Evolutionary conservation across 2,888 invertebrate genomes (phyloP).

Genomic region (Diarsia brunnea): DNA sequence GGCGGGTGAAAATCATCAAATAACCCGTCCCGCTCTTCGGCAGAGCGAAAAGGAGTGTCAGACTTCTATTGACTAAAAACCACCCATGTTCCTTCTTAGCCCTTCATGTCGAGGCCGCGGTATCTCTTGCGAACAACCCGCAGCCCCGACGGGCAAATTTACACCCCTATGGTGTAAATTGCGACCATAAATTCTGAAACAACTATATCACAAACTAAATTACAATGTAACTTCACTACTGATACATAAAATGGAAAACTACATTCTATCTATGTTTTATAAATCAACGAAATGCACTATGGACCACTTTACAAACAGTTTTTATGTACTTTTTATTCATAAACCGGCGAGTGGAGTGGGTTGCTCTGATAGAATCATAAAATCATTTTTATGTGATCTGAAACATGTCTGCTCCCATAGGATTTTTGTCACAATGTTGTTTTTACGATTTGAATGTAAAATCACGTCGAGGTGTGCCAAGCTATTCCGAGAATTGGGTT

Average conservation of each 20-base stretch:
- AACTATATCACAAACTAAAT: constrained; percentile 28
- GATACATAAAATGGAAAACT: constrained; percentile 43
- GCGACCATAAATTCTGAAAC: background rate
- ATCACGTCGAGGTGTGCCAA: constrained; percentile 69
- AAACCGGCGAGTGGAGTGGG: constrained; percentile 81
- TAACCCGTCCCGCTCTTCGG: no score
- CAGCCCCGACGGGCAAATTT: no score
- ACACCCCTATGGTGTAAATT: background rate
- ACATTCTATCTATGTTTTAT: constrained; percentile 40
- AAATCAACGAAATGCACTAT: constrained; percentile 59
- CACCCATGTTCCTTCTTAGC: no score
- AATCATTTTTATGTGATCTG: constrained; percentile 87
- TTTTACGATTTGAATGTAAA: constrained; percentile 77
- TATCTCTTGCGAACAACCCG: no score
- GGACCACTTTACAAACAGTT: constrained; percentile 73
- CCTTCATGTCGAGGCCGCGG: no score
- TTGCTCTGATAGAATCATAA: constrained; percentile 85
- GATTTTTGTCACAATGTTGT: constrained; percentile 85
- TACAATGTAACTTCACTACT: constrained; percentile 32
- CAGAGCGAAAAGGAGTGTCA: no score
- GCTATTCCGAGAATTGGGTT: constrained; percentile 57
- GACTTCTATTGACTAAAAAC: no score
- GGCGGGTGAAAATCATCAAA: no score
- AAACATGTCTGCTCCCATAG: constrained; percentile 79
- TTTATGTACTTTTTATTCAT: constrained; percentile 85